Conservation (phyloP, 2,888 invertebrate genomes). For the Drosophila paranaensis region DNA sequence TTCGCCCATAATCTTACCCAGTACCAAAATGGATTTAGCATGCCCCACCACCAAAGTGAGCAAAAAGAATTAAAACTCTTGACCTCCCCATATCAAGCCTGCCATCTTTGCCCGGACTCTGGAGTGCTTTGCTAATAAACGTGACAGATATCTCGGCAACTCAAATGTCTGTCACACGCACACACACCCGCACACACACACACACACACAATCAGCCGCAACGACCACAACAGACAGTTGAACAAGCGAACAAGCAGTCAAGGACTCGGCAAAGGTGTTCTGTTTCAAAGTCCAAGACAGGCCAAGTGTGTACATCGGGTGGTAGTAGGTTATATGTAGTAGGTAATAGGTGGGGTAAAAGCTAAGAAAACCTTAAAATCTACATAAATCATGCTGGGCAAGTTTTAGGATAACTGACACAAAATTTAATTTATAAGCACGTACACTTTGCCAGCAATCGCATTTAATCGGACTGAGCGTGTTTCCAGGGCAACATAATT, state of each 20-base stretch:
- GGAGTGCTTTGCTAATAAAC: constrained; percentile 45
- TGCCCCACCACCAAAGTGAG: constrained; percentile 3
- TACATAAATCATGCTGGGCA: constrained; percentile 42
- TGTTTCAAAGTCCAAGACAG: constrained; percentile 37
- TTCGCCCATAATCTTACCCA: not conserved
- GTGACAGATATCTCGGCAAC: constrained; percentile 57
- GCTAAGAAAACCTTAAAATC: constrained; percentile 46
- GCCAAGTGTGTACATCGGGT: not conserved
- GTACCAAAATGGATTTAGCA: constrained; percentile 1
- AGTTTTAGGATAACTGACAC: constrained; percentile 25
- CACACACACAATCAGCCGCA: constrained; percentile 25
- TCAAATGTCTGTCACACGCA: constrained; percentile 42
- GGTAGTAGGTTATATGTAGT: not conserved
- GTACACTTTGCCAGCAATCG: constrained; percentile 3
- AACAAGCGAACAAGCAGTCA: constrained; percentile 18
- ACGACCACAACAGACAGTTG: constrained; percentile 33
- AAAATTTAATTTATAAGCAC: constrained; percentile 41
- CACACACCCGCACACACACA: constrained; percentile 4
- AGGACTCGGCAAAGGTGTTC: constrained; percentile 27
- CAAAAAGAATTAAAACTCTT: constrained; percentile 22
- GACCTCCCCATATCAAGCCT: constrained; percentile 18
- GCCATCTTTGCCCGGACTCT: constrained; percentile 8
- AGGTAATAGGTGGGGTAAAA: not conserved
- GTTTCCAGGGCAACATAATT: constrained; percentile 30
- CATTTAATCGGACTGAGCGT: constrained; percentile 6